These are phyloP conservation scores for Ophiodon elongatus DNA, from an alignment of 2,113 vertebrate genomes.

Conservation along the genomic window DNA sequence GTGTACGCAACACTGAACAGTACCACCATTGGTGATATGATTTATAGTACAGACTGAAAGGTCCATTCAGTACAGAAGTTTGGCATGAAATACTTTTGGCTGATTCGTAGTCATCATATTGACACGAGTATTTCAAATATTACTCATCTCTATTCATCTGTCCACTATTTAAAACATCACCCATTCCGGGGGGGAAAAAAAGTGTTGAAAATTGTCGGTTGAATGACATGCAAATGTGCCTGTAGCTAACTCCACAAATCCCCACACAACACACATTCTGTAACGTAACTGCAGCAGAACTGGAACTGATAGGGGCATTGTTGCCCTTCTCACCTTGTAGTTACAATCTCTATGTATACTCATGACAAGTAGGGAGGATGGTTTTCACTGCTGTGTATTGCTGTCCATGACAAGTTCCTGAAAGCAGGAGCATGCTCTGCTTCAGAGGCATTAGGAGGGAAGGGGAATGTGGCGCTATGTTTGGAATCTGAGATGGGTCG, in stretches of 20 bases:
- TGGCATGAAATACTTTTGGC: not conserved
- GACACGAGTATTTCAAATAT: not conserved
- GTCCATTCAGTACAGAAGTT: not conserved
- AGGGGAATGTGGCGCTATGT: slow-evolving; percentile 79
- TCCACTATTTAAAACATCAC: not conserved
- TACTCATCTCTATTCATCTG: not conserved
- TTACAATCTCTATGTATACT: slow-evolving; percentile 15
- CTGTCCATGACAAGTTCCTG: slow-evolving; percentile 57
- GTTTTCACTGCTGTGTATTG: slow-evolving; percentile 45
- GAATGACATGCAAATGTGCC: not conserved
- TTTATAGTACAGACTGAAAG: not conserved
- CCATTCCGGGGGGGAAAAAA: not conserved
- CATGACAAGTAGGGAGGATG: slow-evolving; percentile 21
- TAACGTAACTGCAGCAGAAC: not conserved
- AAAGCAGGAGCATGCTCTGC: slow-evolving; percentile 53
- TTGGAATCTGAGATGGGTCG: slow-evolving; percentile 76
- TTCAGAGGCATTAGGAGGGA: slow-evolving; percentile 58
- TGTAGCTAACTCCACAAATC: not conserved
- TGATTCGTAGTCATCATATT: not conserved
- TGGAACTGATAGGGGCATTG: not conserved
- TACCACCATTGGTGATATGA: not conserved
- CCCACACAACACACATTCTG: not conserved
- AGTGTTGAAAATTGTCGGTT: not conserved
- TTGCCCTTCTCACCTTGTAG: not conserved
- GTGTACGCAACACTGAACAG: not conserved